Base-by-base conservation (phyloP, 2,888 invertebrate species). In the Metalampra italica region DNA sequence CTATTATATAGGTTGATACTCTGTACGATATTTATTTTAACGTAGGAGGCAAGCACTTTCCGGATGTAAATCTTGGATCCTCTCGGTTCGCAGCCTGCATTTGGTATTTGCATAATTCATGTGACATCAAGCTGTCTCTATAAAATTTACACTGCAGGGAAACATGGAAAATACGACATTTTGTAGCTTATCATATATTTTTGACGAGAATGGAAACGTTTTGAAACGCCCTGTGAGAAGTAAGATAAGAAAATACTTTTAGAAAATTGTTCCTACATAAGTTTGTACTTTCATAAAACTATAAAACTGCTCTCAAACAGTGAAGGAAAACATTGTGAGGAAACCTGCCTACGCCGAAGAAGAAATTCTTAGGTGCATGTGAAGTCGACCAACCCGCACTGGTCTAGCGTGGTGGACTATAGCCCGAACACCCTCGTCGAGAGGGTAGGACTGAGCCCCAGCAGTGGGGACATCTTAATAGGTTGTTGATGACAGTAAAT, bases 101-200 rank as follows among this genome's bases (percentile, higher is more conserved):
- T 44, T 59, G 62, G 68, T 68, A 79, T 83, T 79, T 82, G 66
- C 78, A 82, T 82, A 85, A 83, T 84, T 84, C 81, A 84, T 80
- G 78, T 77, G 78, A 82, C 79, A 74, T 62, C 68, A 71, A 75
- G 73, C 73, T 75, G 75, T 75, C 71, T 71, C 66, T 62, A 62
- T 62, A 76, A 79, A 81, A 80, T 82, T 75, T 77, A 75, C 75
- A 79, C 73, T 73, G 69, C 67, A 64, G 58, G 54, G 62, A 71
- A 69, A 69, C 66, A 64, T 62, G 63, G 49, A 60, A 68, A 68
- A 70, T 64, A 61, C 64, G 68, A 71, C 66, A 71, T 66, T 57
- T 60, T 55, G 47, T 39, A 57, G 49, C 54, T 67, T 60, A 65
- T 61, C 57, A 56, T 51, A 56, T 58, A 43, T 51, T 55, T 59